Conservation (phyloP, 2,888 invertebrate species). For the Prosopocoilus inquinatus region DNA sequence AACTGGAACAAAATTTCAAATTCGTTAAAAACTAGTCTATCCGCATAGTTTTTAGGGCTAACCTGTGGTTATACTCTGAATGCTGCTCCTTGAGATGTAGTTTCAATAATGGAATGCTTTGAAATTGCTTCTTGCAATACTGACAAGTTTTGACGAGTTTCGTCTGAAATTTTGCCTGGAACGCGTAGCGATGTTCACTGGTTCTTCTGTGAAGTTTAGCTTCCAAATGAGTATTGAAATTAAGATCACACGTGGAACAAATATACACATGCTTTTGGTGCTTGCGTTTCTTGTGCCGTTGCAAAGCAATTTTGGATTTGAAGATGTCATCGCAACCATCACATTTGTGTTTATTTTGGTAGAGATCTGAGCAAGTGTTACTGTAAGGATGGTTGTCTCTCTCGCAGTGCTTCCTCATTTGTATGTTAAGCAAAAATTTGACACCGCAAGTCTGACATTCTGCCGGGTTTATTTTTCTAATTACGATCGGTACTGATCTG, state of each 20-base stretch:
- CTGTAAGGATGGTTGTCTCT: constrained; percentile 48
- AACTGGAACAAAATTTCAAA: constrained; percentile 52
- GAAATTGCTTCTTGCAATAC: constrained; percentile 57
- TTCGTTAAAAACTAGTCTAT: not conserved
- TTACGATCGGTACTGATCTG: constrained; percentile 76
- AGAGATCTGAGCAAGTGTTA: constrained; percentile 61
- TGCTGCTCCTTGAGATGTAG: constrained; percentile 62
- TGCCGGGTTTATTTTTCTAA: constrained; percentile 64
- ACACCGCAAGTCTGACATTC: constrained; percentile 66
- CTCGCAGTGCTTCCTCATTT: constrained; percentile 63
- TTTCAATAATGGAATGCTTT: constrained; percentile 59
- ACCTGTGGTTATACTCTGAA: constrained; percentile 64
- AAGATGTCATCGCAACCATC: constrained; percentile 59
- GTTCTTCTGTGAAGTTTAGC: constrained; percentile 67
- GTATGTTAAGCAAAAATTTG: constrained; percentile 72
- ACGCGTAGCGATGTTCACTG: constrained; percentile 62
- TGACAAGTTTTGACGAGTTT: constrained; percentile 58
- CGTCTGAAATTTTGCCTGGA: constrained; percentile 48
- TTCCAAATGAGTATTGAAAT: constrained; percentile 60
- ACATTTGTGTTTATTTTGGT: constrained; percentile 66
- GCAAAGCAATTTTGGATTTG: constrained; percentile 63
- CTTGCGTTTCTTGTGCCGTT: constrained; percentile 63
- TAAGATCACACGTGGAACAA: constrained; percentile 67
- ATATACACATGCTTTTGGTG: constrained; percentile 63
- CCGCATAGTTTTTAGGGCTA: constrained; percentile 29